Evolutionary conservation across 2,797 vertebrate species (phyloP).

Genomic region (Enteromius fasciolatus): DNA sequence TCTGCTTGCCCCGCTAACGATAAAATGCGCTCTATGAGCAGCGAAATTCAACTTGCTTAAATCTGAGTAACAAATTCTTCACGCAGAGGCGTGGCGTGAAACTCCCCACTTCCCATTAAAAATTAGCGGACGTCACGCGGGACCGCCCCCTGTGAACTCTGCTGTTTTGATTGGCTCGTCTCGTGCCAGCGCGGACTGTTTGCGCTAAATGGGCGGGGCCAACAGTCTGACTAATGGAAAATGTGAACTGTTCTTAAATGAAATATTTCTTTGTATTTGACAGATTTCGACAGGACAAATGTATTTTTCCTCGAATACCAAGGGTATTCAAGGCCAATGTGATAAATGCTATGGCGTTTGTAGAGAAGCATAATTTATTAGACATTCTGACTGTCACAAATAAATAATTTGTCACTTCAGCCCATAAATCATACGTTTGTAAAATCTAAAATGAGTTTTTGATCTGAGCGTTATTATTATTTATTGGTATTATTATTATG

Average conservation of each 20-base stretch:
- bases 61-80: conserved; percentile 64
- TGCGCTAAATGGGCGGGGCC: conserved; percentile 61
- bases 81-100: conserved; percentile 72
- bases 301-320: background rate
- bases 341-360: background rate
- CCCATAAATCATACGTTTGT: background rate
- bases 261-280: background rate
- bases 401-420: background rate
- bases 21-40: conserved; percentile 29
- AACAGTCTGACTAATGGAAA: conserved; percentile 33
- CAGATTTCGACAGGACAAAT: background rate
- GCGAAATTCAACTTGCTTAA: conserved; percentile 52
- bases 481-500: too few relatives aligned
- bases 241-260: conserved; percentile 8
- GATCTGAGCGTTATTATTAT: background rate
- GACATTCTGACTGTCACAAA: background rate
- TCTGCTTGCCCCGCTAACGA: conserved; percentile 11
- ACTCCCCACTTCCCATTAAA: conserved; percentile 62
- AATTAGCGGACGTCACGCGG: conserved; percentile 63
- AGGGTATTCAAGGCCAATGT: background rate
- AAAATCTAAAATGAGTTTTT: background rate
- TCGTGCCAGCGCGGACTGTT: conserved; percentile 47
- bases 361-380: conserved; percentile 1
- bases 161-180: conserved; percentile 50
- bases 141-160: conserved; percentile 27